These are phyloP conservation scores for Gymnopithys bicolor DNA, from an alignment of 2,797 vertebrate species.

Conservation along the genomic window DNA sequence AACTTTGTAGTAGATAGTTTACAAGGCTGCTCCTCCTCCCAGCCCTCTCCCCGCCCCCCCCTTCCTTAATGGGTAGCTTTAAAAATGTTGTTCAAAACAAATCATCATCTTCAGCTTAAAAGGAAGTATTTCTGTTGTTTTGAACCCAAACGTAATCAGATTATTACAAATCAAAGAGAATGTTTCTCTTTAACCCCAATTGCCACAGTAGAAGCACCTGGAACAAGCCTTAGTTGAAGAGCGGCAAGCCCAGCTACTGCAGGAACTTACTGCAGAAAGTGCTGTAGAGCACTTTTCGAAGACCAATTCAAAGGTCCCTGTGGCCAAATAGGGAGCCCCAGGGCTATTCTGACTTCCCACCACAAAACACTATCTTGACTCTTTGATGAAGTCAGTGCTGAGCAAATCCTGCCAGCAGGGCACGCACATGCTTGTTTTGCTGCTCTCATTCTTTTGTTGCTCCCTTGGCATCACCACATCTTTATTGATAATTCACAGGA, in stretches of 20 bases:
- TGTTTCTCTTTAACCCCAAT: accelerated
- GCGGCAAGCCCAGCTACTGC: background rate
- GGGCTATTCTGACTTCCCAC: background rate
- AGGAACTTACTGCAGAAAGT: background rate
- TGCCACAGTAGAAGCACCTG: background rate
- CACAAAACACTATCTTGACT: background rate
- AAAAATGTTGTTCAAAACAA: background rate
- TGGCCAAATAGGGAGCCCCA: background rate
- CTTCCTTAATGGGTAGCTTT: background rate
- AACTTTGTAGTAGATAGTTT: background rate
- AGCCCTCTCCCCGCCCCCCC: accelerated
- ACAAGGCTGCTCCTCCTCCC: background rate
- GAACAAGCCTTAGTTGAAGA: background rate
- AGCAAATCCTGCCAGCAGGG: background rate
- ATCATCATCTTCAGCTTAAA: background rate
- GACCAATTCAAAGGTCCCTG: accelerated
- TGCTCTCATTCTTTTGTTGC: background rate
- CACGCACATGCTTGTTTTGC: accelerated
- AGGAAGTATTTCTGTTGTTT: background rate
- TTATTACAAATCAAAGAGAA: background rate
- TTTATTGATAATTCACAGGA: background rate
- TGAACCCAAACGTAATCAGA: background rate
- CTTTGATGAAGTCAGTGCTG: accelerated
- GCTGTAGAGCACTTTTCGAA: background rate
- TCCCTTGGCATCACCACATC: background rate